Percentiles rank a stretch among this genome's conserved stretches.
Evolutionary conservation across 2,888 invertebrate genomes (phyloP).

Genomic region (Graphium colonna): DNA sequence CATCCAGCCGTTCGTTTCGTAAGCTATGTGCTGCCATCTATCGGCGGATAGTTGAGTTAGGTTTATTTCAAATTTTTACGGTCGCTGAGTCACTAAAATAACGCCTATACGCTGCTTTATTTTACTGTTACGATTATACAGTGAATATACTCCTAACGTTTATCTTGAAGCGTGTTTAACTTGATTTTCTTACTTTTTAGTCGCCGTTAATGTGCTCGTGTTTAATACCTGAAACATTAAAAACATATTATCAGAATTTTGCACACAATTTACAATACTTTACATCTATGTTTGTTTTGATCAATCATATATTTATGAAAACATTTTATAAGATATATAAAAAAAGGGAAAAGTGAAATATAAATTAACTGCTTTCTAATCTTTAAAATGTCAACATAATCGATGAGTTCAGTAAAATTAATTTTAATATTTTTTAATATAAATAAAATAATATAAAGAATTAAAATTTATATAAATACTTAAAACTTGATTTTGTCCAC

Average conservation of each 20-base stretch:
- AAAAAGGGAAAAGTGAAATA: no score
- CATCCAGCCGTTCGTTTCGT: conserved; percentile 33
- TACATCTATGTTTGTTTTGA: no score
- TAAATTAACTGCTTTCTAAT: no score
- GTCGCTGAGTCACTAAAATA: conserved; percentile 23
- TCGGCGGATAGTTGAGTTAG: conserved; percentile 52
- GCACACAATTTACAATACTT: no score
- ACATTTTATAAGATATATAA: no score
- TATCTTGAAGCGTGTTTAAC: conserved; percentile 12
- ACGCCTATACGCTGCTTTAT: conserved; percentile 22
- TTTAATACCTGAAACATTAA: conserved; percentile 50
- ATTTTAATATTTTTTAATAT: not conserved
- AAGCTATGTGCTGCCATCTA: conserved; percentile 53
- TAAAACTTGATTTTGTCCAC: no score
- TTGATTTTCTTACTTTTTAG: conserved; percentile 23
- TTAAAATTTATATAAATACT: not conserved
- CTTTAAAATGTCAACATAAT: no score
- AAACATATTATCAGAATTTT: conserved; percentile 15
- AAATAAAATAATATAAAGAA: not conserved
- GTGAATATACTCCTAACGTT: conserved; percentile 21
- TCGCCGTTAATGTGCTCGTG: not conserved
- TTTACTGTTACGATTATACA: conserved; percentile 25
- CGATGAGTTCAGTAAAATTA: no score
- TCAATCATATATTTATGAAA: no score
- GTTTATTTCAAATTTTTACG: conserved; percentile 26